Evolutionary conservation across 2,113 vertebrate genomes (phyloP), one percentile per base, ranked within the genome.

Genomic region (Larimichthys polyactis): DNA sequence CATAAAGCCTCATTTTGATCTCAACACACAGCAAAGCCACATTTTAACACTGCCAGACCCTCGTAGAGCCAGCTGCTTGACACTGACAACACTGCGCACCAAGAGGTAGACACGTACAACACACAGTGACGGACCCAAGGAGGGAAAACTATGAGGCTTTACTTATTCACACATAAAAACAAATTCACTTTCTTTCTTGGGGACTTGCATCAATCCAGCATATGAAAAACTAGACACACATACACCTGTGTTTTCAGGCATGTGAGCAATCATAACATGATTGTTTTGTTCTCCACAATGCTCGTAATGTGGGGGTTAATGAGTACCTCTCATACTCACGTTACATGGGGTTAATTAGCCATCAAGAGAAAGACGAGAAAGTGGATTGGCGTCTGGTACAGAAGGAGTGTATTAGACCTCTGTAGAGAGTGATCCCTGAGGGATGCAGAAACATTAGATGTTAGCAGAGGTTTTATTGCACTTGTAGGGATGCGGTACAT

Each of bases 1-100:
- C 71, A 85, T 4, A 81, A 59, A 84, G 73, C 15, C 78, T 60
- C 11, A 22, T 71, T 83, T 83, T 82, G 46, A 83, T 73, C 79
- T 75, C 17, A 65, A 60, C 52, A 59, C 77, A 68, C 60, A 75
- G 71, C 63, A 54, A 60, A 85, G 24, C 4, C 4, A 40, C 59
- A 63, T 73, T 52, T 78, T 24, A 40, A 83, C 46, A 68, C 68
- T 75, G 75, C 48, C 74, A 75, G 84, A 60, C 36, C 57, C 15
- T 44, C 36, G 16, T 32, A 14, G 59, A 65, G n/a, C 22, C 9
- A 11, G 32, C 74, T 27, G 64, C 83, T 87, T 80, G 72, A 82
- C 66, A 81, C 49, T 82, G 72, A 83, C 66, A 83, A 62, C 52
- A 36, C 76, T 54, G 78, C 69, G 59, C 73, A 81, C 48, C 8